phyloP scores from a whole-genome alignment of 2,888 invertebrate species.

The Pollenia griseotomentosa region DNA sequence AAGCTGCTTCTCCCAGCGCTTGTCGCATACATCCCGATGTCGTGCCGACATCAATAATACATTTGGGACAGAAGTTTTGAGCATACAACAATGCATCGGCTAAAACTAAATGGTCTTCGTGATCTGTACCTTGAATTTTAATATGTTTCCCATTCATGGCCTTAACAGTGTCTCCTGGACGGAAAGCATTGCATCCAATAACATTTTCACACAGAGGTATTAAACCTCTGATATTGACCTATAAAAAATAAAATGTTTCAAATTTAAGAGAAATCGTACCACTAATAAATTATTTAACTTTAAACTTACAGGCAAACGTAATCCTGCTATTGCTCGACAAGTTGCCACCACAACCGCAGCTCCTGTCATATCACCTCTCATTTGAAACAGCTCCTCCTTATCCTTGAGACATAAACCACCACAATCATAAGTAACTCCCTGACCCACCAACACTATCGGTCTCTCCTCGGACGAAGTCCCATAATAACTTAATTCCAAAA shows the following conservation, averaged over 20 bases:
- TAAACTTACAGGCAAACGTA: conserved; percentile 86
- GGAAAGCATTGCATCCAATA: conserved; percentile 90
- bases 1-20: conserved; percentile 87
- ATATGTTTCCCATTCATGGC: conserved; percentile 91
- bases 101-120: conserved; percentile 90
- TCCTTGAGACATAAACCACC: conserved; percentile 90
- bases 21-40: conserved; percentile 88
- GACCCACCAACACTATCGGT: conserved; percentile 90
- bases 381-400: conserved; percentile 86
- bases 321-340: conserved; percentile 88
- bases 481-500: conserved; percentile 91
- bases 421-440: conserved; percentile 88
- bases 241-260: neutral
- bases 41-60: conserved; percentile 91
- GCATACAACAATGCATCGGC: conserved; percentile 92
- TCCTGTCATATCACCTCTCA: conserved; percentile 94
- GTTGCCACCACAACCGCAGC: conserved; percentile 91
- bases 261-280: no score
- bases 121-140: conserved; percentile 90
- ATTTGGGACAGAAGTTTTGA: conserved; percentile 89
- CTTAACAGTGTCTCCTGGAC: conserved; percentile 90
- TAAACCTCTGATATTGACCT: conserved; percentile 89
- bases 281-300: no score
- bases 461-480: conserved; percentile 86
- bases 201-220: conserved; percentile 92